Base-by-base conservation (phyloP, 1,140 invertebrate genomes). In the Zaprionus ornatus region DNA sequence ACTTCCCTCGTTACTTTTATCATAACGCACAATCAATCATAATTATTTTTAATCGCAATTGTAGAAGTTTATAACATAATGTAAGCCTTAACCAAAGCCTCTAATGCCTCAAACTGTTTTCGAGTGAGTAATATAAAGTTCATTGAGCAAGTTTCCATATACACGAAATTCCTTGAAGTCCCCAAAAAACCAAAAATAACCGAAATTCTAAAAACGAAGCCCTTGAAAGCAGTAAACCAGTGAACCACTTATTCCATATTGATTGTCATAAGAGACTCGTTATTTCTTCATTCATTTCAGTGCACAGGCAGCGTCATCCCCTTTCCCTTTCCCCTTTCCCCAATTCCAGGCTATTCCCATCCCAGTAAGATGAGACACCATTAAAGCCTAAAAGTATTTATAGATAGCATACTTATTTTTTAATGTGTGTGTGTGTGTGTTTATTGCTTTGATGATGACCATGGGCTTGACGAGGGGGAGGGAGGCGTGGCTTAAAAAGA, bases 331-430 rank as follows among this genome's bases (percentile, higher is more conserved):
- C 37, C 37, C 2, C 0, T 4, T 21, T 9, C 17, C 45, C 45
- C 19, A 13, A 17, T 50, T n/a, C 45, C 42, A 10, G 7, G 5
- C 42, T 45, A 45, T 19, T 45, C 29, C 12, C 29, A 57, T 6
- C 5, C 12, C 19, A 23, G 32, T 59, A 37, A 59, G 29, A 7
- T 19, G 56, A 35, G 19, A 32, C 12, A 27, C 27, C 15, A 15
- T 65, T 25, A 40, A 67, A 59, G 55, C 37, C 66, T 50, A 52
- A 12, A 37, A 60, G 45, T 70, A 25, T 66, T 76, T 70, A 63
- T 69, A 63, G 66, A 63, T 50, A 40, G 42, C 45, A 74, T 76
- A 80, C 59, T 69, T 84, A 84, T 84, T 84, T 84, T 71, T 85
- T 78, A 75, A 74, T 50, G 7, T 63, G 55, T 65, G 27, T 32